A percentile compares a stretch with the other conserved stretches of the same genome.
Evolutionary conservation across 1,140 invertebrate genomes (phyloP).

Genomic region (Cyclina sinensis): DNA sequence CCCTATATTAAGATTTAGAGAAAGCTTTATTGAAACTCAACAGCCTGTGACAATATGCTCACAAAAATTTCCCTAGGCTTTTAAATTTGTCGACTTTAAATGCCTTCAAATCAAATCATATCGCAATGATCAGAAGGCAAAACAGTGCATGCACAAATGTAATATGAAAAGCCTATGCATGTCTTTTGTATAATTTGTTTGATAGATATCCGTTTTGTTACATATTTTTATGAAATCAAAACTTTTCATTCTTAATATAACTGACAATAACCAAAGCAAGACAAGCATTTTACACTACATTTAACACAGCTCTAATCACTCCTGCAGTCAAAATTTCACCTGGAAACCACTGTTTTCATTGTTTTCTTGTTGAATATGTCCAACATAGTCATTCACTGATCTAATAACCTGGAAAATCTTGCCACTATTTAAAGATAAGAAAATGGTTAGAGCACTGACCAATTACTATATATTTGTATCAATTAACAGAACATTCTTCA

Average conservation of each 20-base stretch:
- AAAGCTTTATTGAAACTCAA: constrained; percentile 37
- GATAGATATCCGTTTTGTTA: not conserved
- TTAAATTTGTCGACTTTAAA: constrained; percentile 21
- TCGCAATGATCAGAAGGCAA: constrained; percentile 16
- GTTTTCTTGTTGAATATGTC: no score
- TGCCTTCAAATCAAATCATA: constrained; percentile 18
- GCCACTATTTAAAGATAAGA: no score
- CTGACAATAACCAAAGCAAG: no score
- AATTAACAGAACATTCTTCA: no score
- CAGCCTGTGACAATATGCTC: constrained; percentile 28
- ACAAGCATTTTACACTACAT: no score
- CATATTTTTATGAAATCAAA: not conserved
- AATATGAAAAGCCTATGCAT: not conserved
- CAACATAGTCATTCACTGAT: no score
- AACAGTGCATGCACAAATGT: not conserved
- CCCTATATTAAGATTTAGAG: constrained; percentile 34
- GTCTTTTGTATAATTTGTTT: not conserved
- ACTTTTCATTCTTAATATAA: not conserved
- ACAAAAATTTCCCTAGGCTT: constrained; percentile 3
- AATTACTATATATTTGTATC: no score
- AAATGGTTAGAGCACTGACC: no score
- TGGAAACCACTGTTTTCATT: no score
- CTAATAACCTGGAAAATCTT: no score
- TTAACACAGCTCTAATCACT: no score
- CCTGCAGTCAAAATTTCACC: no score